These are phyloP conservation scores for Drosophila putrida DNA, from an alignment of 2,888 invertebrate species.

Conservation along the genomic window DNA sequence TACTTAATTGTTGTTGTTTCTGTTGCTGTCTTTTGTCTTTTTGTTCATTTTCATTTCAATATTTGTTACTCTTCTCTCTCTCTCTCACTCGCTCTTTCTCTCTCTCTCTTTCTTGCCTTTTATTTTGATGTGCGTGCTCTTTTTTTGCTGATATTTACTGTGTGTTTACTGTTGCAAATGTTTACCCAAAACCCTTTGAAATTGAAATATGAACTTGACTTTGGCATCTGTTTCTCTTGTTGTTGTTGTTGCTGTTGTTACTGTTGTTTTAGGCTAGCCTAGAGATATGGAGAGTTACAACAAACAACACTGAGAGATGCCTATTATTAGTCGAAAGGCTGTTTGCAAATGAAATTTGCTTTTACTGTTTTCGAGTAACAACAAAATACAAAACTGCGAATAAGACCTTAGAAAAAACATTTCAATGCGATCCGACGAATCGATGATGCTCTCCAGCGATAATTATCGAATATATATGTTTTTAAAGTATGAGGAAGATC, in stretches of 20 bases:
- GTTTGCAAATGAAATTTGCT: conserved; percentile 57
- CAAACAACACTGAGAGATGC: conserved; percentile 23
- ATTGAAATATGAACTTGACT: conserved; percentile 75
- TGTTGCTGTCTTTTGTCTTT: conserved; percentile 22
- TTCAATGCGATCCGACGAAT: conserved; percentile 3
- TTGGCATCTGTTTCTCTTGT: conserved; percentile 55
- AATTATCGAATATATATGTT: not conserved
- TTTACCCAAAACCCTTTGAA: conserved; percentile 74
- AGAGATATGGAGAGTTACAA: conserved; percentile 59
- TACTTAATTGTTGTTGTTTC: conserved; percentile 17
- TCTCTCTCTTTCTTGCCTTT: conserved; percentile 3
- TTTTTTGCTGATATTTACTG: conserved; percentile 33
- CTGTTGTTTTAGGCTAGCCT: conserved; percentile 40
- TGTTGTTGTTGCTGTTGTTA: conserved; percentile 15
- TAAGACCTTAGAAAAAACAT: not conserved
- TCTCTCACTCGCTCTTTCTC: conserved; percentile 6
- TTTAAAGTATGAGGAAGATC: too few species aligned
- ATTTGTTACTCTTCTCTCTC: conserved; percentile 8
- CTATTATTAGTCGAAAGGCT: conserved; percentile 44
- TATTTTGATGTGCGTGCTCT: conserved; percentile 24
- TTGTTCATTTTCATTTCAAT: conserved; percentile 19
- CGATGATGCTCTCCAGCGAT: conserved; percentile 20
- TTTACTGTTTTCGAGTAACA: conserved; percentile 44
- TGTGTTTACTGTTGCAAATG: conserved; percentile 56
- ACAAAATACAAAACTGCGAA: conserved; percentile 3